phyloP scores from a whole-genome alignment of 2,888 invertebrate genomes.

The Podabrus alpinus region DNA sequence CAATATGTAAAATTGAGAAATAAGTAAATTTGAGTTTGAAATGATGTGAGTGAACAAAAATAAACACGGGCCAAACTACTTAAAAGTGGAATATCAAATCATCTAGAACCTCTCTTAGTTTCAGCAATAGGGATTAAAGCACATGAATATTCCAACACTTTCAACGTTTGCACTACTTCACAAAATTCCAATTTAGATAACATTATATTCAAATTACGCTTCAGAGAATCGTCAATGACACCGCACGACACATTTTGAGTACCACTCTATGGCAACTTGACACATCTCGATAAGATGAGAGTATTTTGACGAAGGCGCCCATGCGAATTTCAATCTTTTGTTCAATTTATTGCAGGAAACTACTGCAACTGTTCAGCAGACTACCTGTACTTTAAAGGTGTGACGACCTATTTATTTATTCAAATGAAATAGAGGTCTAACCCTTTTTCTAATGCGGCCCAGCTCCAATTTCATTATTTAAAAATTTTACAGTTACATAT shows the following conservation, averaged over 20 bases:
- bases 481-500: slow-evolving; percentile 34
- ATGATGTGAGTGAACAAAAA: neutral
- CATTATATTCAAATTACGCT: slow-evolving; percentile 45
- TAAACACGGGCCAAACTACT: neutral
- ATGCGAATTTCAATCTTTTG: slow-evolving; percentile 25
- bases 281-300: slow-evolving; percentile 50
- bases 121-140: slow-evolving; percentile 5
- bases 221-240: slow-evolving; percentile 41
- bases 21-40: neutral
- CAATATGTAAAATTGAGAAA: neutral
- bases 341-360: slow-evolving; percentile 19
- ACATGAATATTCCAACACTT: slow-evolving; percentile 14
- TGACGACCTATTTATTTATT: slow-evolving; percentile 42
- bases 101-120: slow-evolving; percentile 4
- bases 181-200: slow-evolving; percentile 42
- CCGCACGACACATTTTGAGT: slow-evolving; percentile 47
- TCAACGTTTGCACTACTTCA: slow-evolving; percentile 27
- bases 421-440: slow-evolving; percentile 39
- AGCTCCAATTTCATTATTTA: slow-evolving; percentile 30
- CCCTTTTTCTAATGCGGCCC: slow-evolving; percentile 35
- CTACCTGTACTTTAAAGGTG: slow-evolving; percentile 38
- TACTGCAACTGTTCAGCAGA: slow-evolving; percentile 25
- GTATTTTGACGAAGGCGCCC: slow-evolving; percentile 31
- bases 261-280: slow-evolving; percentile 51
- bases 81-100: slow-evolving; percentile 3